Conservation (phyloP, 2,113 vertebrate species). For the Seriola rivoliana region DNA sequence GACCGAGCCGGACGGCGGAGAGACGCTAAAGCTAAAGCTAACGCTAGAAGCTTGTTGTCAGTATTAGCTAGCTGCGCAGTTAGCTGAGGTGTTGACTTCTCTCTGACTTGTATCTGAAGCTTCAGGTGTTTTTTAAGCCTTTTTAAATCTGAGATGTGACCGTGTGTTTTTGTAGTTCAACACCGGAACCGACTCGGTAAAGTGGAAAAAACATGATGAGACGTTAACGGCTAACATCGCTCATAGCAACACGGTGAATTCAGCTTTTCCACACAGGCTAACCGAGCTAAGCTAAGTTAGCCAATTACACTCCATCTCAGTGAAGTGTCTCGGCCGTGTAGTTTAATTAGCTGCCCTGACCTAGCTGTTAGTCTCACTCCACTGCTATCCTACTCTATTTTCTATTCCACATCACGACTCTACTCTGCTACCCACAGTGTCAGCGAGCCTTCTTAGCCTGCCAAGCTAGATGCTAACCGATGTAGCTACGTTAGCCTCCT, state of each 20-base stretch:
- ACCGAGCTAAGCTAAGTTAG: constrained; percentile 47
- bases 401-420: too few relatives aligned
- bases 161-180: accelerated
- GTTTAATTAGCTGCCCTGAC: constrained; percentile 2
- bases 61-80: constrained; percentile 64
- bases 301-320: constrained; percentile 15
- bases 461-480: neutral
- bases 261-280: constrained; percentile 1
- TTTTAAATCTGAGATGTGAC: too few relatives aligned
- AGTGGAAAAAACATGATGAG: neutral
- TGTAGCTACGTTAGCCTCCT: constrained; percentile 15
- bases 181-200: neutral
- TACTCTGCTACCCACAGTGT: accelerated
- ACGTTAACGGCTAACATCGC: neutral
- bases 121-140: neutral
- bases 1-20: constrained; percentile 7
- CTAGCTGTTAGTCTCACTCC: neutral
- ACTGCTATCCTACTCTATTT: accelerated
- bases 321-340: constrained; percentile 36
- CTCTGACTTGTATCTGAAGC: neutral
- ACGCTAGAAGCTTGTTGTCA: constrained; percentile 40
- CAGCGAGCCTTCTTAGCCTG: neutral
- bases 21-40: constrained; percentile 43
- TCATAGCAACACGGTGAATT: neutral
- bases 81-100: constrained; percentile 37